A percentile compares a stretch with the other conserved stretches of the same genome.
Evolutionary conservation across 2,113 vertebrate genomes (phyloP).

Genomic region (Callorhinus ursinus): DNA sequence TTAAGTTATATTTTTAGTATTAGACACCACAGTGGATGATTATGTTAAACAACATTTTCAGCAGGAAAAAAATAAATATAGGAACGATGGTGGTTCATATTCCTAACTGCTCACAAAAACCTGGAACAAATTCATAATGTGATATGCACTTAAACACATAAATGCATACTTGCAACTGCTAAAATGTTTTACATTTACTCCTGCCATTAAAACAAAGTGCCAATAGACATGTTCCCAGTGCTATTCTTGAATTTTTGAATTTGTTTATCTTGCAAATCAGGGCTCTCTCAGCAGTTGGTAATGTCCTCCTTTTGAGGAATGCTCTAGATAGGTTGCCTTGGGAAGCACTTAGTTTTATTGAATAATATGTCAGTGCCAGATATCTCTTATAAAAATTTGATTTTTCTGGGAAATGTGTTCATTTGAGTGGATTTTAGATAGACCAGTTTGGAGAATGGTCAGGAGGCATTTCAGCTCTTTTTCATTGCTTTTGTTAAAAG

Average conservation of each 20-base stretch:
- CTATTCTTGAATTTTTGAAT: not conserved
- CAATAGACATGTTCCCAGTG: not conserved
- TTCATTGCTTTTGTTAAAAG: constrained; percentile 33
- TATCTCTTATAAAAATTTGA: constrained; percentile 43
- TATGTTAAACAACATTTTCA: not conserved
- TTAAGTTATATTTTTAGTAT: not conserved
- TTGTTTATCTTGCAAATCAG: constrained; percentile 15
- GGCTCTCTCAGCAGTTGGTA: not conserved
- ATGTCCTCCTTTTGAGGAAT: constrained; percentile 27
- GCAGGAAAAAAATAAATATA: not conserved
- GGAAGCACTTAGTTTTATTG: constrained; percentile 58
- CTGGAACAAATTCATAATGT: not conserved
- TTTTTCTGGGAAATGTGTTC: constrained; percentile 52
- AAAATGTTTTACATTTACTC: not conserved
- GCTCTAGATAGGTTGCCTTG: constrained; percentile 35
- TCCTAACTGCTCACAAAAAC: not conserved
- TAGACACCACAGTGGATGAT: not conserved
- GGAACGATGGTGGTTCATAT: not conserved
- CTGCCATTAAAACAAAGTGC: not conserved
- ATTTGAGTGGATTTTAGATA: constrained; percentile 59
- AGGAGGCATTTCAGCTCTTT: not conserved
- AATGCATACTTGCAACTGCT: not conserved
- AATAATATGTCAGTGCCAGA: constrained; percentile 66
- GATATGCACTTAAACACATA: not conserved
- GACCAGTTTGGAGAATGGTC: constrained; percentile 41